Percentiles rank a stretch among this genome's conserved stretches.
phyloP scores from a whole-genome alignment of 2,113 vertebrate species.

The Numida meleagris region DNA sequence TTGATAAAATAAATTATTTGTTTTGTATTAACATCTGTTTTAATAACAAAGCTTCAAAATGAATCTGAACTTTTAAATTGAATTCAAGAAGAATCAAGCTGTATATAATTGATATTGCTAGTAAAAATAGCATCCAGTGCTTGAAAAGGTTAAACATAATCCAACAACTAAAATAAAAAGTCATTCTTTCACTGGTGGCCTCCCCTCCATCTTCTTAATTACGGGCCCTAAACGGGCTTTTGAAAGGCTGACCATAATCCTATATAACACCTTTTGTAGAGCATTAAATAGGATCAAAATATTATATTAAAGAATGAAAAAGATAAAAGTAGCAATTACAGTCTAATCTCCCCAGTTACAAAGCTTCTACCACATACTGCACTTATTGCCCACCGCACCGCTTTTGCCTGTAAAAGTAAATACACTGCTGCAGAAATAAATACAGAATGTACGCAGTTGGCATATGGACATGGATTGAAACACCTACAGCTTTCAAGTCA shows the following conservation, averaged over 20 bases:
- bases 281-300: conserved; percentile 46
- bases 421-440: background rate
- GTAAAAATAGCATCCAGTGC: background rate
- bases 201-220: background rate
- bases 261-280: background rate
- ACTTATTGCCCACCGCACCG: background rate
- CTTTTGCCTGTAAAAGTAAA: background rate
- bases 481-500: background rate
- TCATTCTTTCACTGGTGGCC: background rate
- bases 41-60: background rate
- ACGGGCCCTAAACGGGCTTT: background rate
- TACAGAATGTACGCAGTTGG: background rate
- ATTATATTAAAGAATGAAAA: conserved; percentile 19
- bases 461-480: background rate
- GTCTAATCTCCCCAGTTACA: conserved; percentile 27
- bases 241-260: conserved; percentile 39
- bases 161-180: conserved; percentile 16
- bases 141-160: conserved; percentile 29
- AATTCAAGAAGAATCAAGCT: background rate
- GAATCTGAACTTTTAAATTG: background rate
- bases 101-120: background rate
- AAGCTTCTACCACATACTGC: background rate
- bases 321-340: conserved; percentile 26
- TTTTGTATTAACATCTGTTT: background rate
- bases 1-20: background rate